Conservation (phyloP, 2,113 vertebrate species). For the Pipa parva region DNA sequence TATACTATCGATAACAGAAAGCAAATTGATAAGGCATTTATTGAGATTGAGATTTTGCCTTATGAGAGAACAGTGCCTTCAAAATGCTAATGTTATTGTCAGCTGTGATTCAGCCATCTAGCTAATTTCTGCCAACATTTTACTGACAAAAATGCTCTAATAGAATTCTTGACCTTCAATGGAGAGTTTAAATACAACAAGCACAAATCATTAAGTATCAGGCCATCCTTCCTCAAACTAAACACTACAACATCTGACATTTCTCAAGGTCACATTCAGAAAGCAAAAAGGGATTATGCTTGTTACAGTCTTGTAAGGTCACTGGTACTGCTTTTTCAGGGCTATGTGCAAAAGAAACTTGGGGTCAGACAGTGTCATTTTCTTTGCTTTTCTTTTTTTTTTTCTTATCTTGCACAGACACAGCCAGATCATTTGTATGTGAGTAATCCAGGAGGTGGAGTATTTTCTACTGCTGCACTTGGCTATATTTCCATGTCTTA, state of each 20-base stretch:
- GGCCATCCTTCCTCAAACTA: conserved; percentile 49
- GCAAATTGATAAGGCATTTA: too few species aligned
- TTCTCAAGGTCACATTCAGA: conserved; percentile 54
- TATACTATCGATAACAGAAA: too few species aligned
- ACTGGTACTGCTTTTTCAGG: conserved; percentile 42
- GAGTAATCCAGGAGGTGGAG: not conserved
- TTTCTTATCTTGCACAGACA: not conserved
- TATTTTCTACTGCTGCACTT: not conserved
- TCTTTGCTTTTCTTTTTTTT: not conserved
- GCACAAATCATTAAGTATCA: conserved; percentile 62
- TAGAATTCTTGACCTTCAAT: conserved; percentile 59
- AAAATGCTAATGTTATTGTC: conserved; percentile 58
- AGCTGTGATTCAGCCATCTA: conserved; percentile 53
- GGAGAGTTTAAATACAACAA: conserved; percentile 57
- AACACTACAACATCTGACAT: conserved; percentile 53
- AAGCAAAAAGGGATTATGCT: conserved; percentile 46
- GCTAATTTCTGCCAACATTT: conserved; percentile 59
- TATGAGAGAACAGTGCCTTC: conserved; percentile 53
- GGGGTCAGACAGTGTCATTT: conserved; percentile 26
- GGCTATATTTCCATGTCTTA: not conserved
- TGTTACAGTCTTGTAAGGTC: conserved; percentile 44
- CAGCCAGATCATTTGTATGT: not conserved
- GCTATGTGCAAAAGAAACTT: conserved; percentile 45
- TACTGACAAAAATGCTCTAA: conserved; percentile 53
- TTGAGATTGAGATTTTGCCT: conserved; percentile 53